Evolutionary conservation across 2,888 invertebrate genomes (phyloP), one percentile per base, ranked within the genome.

Genomic region (Caenorhabditis afra): DNA sequence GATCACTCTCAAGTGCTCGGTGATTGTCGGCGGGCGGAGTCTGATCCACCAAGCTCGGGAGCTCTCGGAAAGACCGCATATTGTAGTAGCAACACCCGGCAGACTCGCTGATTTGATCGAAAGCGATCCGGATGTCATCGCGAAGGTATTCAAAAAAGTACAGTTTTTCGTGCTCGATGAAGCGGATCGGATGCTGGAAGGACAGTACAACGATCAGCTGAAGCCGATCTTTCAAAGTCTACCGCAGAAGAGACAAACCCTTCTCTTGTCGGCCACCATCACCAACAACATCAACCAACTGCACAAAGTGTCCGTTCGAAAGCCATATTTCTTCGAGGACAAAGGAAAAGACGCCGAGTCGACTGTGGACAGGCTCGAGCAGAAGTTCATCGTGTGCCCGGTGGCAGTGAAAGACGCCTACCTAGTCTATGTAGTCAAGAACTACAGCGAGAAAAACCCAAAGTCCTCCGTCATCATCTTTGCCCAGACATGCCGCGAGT

Each of bases 41-140:
- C 80, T 85, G 93, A 93, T 97, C 73, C 92, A 93, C 14, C 97
- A 98, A 91, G 95, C 95, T 0, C 92, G 94, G 87, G 95, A 95
- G 87, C 91, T 98, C 20, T 93, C 94, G 12, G 94, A 93, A 82
- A 93, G 94, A 65, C 98, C 98, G 0, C 98, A 99, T 91, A 94
- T 99, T 85, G 95, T 99, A 1, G 94, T 99, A 0, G 95, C 97
- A 0, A 98, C 98, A 91, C 98, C 99, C 0, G 99, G 99, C 0
- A 91, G 97, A 18, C 91, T 99, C 45, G 95, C 95, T 0, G 98
- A 98, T 91, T 96, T 97, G 90, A 93, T 98, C 11, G 94, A 94
- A 64, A 95, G 95, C 79, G 91, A 91, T 79, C 85, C 81, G 10
- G 90, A 91, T 39, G 90, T 91, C 76, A 90, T 88, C 58, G 62